phyloP scores from a whole-genome alignment of 2,888 invertebrate genomes.

The Apamea crenata region DNA sequence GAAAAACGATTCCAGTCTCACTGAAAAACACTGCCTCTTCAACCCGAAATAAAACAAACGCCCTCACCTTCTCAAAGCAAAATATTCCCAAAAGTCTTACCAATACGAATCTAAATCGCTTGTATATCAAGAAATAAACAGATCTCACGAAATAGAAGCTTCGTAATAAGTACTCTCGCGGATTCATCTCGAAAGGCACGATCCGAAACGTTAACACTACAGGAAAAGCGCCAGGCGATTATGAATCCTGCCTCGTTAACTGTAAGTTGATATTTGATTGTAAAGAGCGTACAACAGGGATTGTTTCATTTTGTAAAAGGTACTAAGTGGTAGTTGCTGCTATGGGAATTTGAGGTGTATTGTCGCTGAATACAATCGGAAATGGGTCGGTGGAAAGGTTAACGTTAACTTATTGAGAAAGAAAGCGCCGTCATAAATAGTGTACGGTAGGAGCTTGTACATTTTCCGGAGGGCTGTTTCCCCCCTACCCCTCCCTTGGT shows the following conservation, averaged over 20 bases:
- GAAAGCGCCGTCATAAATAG: slow-evolving; percentile 74
- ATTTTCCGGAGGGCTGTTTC: slow-evolving; percentile 70
- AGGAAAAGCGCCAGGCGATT: slow-evolving; percentile 71
- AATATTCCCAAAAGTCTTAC: slow-evolving; percentile 67
- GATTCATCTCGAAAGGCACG: slow-evolving; percentile 70
- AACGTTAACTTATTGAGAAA: slow-evolving; percentile 76
- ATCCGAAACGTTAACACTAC: slow-evolving; percentile 73
- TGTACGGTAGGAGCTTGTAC: slow-evolving; percentile 73
- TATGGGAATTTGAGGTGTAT: slow-evolving; percentile 69
- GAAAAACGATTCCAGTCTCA: slow-evolving; percentile 76
- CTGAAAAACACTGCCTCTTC: slow-evolving; percentile 61
- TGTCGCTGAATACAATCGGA: slow-evolving; percentile 62
- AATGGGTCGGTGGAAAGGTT: slow-evolving; percentile 65
- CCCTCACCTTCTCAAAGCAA: slow-evolving; percentile 59
- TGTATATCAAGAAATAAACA: slow-evolving; percentile 55
- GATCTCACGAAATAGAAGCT: slow-evolving; percentile 65
- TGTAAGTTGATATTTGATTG: slow-evolving; percentile 75
- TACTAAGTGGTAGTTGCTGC: slow-evolving; percentile 64
- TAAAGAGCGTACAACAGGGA: slow-evolving; percentile 49
- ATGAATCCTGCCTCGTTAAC: slow-evolving; percentile 72
- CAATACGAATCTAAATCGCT: slow-evolving; percentile 73
- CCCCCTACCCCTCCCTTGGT: not conserved
- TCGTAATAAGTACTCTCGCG: slow-evolving; percentile 74
- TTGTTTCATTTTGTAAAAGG: slow-evolving; percentile 54
- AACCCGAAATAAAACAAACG: slow-evolving; percentile 62